Conservation (phyloP, 2,888 invertebrate genomes). For the Plebejus melissa region DNA sequence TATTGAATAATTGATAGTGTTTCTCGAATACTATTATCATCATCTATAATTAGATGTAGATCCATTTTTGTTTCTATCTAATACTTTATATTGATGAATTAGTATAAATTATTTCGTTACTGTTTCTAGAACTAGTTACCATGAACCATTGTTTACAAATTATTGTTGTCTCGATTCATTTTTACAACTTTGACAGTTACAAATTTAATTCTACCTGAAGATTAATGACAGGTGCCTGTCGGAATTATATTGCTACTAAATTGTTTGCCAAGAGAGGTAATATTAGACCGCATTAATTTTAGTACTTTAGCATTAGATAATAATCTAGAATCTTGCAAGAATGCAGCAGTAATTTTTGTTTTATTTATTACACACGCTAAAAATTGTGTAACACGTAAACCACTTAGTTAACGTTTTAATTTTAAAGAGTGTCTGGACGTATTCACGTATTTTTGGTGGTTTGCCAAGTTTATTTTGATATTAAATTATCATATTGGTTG, state of each 20-base stretch:
- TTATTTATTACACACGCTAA: conserved; percentile 11
- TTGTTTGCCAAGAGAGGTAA: conserved; percentile 14
- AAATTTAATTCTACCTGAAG: conserved; percentile 10
- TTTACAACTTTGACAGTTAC: background rate
- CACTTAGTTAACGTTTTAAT: conserved; percentile 47
- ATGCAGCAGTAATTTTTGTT: background rate
- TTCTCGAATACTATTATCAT: background rate
- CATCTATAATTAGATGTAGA: background rate
- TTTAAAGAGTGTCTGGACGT: conserved; percentile 64
- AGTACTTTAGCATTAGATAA: background rate
- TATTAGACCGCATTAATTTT: conserved; percentile 3
- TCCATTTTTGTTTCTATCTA: background rate
- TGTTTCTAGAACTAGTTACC: background rate
- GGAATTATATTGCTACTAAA: background rate
- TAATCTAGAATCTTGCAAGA: background rate
- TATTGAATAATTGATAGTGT: background rate
- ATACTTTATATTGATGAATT: background rate
- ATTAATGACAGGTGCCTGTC: conserved; percentile 21
- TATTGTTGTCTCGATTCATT: background rate
- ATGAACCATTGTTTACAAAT: background rate
- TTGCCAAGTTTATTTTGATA: conserved; percentile 69
- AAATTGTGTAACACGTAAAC: conserved; percentile 36
- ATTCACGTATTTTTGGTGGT: conserved; percentile 56
- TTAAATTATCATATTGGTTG: conserved; percentile 65
- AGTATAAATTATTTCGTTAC: background rate